Evolutionary conservation across 2,888 invertebrate genomes (phyloP).

Genomic region (Lochmaea capreae): DNA sequence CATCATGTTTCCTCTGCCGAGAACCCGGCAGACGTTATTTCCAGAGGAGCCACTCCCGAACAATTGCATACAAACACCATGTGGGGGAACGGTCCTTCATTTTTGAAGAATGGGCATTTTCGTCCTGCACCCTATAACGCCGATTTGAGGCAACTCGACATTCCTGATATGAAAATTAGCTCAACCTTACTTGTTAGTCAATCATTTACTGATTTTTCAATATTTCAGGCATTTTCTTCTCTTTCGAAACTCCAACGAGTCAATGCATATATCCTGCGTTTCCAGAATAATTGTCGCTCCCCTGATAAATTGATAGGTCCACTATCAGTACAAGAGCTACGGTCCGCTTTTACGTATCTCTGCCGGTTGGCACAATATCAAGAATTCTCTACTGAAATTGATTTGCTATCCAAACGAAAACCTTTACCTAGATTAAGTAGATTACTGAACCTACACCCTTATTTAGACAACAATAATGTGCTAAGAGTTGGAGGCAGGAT

Average conservation of each 20-base stretch:
- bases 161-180: no score
- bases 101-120: neutral
- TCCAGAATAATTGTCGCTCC: neutral
- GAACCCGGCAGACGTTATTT: neutral
- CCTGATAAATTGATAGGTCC: neutral
- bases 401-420: no score
- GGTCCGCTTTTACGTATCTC: no score
- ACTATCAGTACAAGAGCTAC: no score
- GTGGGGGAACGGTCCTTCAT: neutral
- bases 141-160: no score
- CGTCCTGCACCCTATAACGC: no score
- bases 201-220: neutral
- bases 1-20: neutral
- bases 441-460: no score
- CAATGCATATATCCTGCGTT: neutral
- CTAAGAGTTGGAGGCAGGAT: no score
- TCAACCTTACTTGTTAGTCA: neutral
- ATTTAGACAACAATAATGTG: no score
- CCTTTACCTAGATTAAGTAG: no score
- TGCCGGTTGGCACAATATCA: no score
- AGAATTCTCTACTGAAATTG: neutral
- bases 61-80: neutral
- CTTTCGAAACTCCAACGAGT: constrained; percentile 2
- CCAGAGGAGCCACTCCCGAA: neutral
- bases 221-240: neutral